Conservation (phyloP, 1,140 invertebrate species). For the Dolichoris vasculosae region DNA sequence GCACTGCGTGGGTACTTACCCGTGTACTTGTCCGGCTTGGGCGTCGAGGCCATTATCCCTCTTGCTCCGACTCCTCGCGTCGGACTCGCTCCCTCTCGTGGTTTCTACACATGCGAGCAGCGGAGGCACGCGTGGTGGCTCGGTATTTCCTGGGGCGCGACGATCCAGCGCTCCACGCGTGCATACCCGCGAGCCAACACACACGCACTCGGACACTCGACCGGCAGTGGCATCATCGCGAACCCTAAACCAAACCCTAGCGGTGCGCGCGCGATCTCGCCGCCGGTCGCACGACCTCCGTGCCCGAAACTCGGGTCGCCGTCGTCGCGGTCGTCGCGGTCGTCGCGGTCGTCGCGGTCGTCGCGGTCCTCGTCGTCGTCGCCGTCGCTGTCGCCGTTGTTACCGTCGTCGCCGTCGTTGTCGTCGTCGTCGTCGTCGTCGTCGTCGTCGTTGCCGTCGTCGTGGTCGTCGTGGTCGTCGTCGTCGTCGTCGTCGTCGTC, state of each 20-base stretch:
- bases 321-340: background rate
- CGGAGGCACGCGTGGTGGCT: background rate
- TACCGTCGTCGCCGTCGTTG: background rate
- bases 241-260: too few species aligned
- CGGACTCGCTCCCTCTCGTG: too few species aligned
- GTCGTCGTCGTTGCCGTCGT: background rate
- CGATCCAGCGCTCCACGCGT: constrained; percentile 4
- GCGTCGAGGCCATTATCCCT: constrained; percentile 67
- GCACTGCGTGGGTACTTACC: constrained; percentile 60
- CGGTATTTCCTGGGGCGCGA: background rate
- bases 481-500: background rate
- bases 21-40: constrained; percentile 71
- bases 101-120: background rate
- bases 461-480: background rate
- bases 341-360: background rate
- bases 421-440: background rate
- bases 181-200: background rate
- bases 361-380: background rate
- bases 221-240: background rate
- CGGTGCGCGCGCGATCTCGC: background rate
- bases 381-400: background rate
- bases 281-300: background rate
- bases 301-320: background rate
- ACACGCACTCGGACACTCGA: constrained; percentile 1
- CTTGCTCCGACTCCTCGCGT: background rate